These are phyloP conservation scores for Coleophora deauratella DNA, from an alignment of 2,888 invertebrate genomes.

Conservation along the genomic window DNA sequence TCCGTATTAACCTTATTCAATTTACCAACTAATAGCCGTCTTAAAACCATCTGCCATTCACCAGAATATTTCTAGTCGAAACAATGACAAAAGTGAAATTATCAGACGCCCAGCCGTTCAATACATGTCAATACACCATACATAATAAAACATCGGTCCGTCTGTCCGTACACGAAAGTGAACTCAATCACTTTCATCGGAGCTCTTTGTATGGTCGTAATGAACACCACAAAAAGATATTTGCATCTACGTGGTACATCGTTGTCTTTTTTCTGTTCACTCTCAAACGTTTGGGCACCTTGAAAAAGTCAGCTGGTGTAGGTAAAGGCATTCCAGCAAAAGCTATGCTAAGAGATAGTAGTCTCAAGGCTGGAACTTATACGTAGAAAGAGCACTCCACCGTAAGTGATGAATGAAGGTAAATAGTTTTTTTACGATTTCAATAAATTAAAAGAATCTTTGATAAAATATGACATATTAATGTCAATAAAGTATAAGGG, in stretches of 20 bases:
- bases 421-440: too few species aligned
- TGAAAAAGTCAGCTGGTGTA: slow-evolving; percentile 25
- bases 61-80: background rate
- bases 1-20: too few species aligned
- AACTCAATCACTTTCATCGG: slow-evolving; percentile 68
- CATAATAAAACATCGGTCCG: slow-evolving; percentile 16
- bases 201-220: slow-evolving; percentile 44
- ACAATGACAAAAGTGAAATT: slow-evolving; percentile 21
- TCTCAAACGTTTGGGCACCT: slow-evolving; percentile 43
- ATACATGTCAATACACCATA: slow-evolving; percentile 34
- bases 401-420: too few species aligned
- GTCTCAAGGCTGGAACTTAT: too few species aligned
- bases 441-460: too few species aligned
- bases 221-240: slow-evolving; percentile 58
- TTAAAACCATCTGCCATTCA: slow-evolving; percentile 7
- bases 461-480: too few species aligned
- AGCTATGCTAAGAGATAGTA: slow-evolving; percentile 17
- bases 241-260: slow-evolving; percentile 69
- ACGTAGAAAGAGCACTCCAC: too few species aligned
- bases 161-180: slow-evolving; percentile 38
- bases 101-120: slow-evolving; percentile 6
- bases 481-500: too few species aligned
- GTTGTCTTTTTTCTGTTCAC: slow-evolving; percentile 36
- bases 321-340: slow-evolving; percentile 12
- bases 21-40: too few species aligned